A percentile compares a stretch with the other conserved stretches of the same genome.
Evolutionary conservation across 2,113 vertebrate species (phyloP).

Genomic region (Coreoperca whiteheadi): DNA sequence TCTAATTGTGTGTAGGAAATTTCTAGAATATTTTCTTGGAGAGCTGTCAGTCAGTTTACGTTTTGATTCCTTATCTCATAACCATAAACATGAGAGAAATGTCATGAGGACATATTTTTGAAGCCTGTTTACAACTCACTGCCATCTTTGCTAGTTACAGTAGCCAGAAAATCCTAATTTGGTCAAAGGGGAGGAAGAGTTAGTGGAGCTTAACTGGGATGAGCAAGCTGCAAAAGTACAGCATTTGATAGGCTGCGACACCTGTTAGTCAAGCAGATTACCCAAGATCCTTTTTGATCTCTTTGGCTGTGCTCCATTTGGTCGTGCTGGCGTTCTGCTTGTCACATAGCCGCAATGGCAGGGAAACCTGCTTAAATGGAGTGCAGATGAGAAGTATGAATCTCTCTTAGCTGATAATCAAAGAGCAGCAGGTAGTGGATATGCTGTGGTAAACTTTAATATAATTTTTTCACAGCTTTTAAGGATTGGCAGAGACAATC

Average conservation of each 20-base stretch:
- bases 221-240: conserved; percentile 30
- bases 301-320: neutral
- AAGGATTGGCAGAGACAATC: neutral
- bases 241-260: conserved; percentile 11
- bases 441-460: neutral
- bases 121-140: conserved; percentile 24
- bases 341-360: neutral
- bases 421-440: neutral
- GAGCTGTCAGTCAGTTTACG: neutral
- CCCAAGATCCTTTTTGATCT: conserved; percentile 1
- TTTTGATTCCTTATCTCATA: conserved; percentile 1
- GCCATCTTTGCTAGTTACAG: conserved; percentile 18
- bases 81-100: neutral
- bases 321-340: neutral
- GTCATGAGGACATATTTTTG: conserved; percentile 5
- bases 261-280: conserved; percentile 29
- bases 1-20: neutral
- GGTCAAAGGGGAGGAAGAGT: conserved; percentile 11
- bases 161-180: conserved; percentile 9
- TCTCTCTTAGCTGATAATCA: neutral
- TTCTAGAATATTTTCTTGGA: neutral
- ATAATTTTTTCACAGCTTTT: neutral
- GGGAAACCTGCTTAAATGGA: neutral
- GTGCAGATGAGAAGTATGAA: neutral
- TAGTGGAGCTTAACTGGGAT: conserved; percentile 24